A percentile compares a stretch with the other conserved stretches of the same genome.
phyloP scores from a whole-genome alignment of 2,797 vertebrate genomes.

The Anas bernieri region DNA sequence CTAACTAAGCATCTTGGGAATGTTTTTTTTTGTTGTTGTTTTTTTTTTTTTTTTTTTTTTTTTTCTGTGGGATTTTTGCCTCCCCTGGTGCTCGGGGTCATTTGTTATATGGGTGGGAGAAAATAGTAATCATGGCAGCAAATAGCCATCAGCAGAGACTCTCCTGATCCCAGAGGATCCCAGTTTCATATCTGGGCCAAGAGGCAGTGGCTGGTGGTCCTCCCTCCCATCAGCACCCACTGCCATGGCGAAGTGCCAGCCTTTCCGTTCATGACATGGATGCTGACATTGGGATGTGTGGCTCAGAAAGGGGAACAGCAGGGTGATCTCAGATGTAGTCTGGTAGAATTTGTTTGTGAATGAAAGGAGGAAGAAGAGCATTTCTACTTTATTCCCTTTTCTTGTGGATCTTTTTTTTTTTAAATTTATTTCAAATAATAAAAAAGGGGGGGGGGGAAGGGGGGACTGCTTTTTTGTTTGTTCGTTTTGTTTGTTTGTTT shows the following conservation, averaged over 20 bases:
- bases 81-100: background rate
- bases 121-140: background rate
- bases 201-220: background rate
- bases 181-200: background rate
- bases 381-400: background rate
- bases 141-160: background rate
- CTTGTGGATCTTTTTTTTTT: too few species aligned
- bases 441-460: too few species aligned
- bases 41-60: background rate
- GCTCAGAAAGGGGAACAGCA: background rate
- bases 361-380: background rate
- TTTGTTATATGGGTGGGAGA: background rate
- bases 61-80: background rate
- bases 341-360: background rate
- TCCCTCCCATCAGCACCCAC: background rate
- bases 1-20: background rate
- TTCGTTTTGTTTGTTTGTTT: background rate
- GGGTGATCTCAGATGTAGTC: background rate
- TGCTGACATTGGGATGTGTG: background rate
- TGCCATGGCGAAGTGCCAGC: fast-evolving
- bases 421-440: too few species aligned
- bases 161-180: background rate
- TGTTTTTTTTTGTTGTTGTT: background rate
- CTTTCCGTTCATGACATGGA: background rate
- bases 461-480: background rate